phyloP scores from a whole-genome alignment of 2,113 vertebrate genomes.

The Platycercus adscitus region DNA sequence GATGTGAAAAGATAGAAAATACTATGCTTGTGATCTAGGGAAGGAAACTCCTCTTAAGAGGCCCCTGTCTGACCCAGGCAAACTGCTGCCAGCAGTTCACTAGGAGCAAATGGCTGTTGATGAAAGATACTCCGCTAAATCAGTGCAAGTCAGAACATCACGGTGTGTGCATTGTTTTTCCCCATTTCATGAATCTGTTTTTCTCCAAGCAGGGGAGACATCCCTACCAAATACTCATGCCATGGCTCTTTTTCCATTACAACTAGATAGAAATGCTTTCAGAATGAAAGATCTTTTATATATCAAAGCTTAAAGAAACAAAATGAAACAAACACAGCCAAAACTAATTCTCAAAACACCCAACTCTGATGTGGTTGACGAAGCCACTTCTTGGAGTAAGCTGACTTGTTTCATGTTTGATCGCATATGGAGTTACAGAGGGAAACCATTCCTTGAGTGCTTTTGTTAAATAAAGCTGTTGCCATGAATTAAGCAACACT shows the following conservation, averaged over 20 bases:
- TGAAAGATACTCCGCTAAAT: not conserved
- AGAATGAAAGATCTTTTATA: not conserved
- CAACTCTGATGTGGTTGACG: constrained; percentile 22
- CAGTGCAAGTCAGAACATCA: not conserved
- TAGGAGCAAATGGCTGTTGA: not conserved
- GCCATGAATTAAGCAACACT: constrained; percentile 67
- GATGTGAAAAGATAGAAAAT: not conserved
- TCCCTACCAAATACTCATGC: not conserved
- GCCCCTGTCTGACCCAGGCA: not conserved
- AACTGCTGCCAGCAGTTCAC: not conserved
- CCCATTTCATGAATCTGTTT: not conserved
- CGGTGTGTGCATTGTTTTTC: not conserved
- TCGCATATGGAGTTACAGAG: constrained; percentile 60
- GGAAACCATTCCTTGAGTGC: constrained; percentile 66
- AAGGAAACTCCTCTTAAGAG: not conserved
- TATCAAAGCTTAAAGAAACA: constrained; percentile 18
- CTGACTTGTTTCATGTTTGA: constrained; percentile 52
- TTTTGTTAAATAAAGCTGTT: constrained; percentile 68
- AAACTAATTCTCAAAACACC: constrained; percentile 24
- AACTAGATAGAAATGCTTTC: constrained; percentile 18
- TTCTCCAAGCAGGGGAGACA: not conserved
- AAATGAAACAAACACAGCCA: constrained; percentile 3
- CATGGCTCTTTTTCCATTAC: not conserved
- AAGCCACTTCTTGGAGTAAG: constrained; percentile 50
- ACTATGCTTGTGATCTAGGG: not conserved